These are phyloP conservation scores for Lepidochitona cinerea DNA, from an alignment of 2,888 invertebrate species.

Conservation along the genomic window DNA sequence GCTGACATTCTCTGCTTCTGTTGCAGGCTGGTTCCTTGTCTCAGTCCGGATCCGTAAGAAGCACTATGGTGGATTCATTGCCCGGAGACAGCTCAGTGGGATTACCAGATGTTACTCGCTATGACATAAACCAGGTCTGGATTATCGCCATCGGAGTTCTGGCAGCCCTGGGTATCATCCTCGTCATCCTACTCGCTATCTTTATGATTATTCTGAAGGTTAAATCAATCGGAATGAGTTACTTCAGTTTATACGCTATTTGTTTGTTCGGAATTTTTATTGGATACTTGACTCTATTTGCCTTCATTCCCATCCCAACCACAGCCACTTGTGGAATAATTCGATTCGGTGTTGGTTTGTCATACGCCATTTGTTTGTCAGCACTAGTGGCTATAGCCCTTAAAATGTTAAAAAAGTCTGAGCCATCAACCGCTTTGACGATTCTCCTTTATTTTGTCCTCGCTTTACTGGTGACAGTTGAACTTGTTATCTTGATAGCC, in stretches of 20 bases:
- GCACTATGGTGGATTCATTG: no score
- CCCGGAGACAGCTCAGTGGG: no score
- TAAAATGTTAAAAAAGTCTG: constrained; percentile 90
- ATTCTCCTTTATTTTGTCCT: constrained; percentile 88
- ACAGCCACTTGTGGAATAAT: constrained; percentile 63
- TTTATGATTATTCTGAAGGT: constrained; percentile 81
- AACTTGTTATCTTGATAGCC: constrained; percentile 53
- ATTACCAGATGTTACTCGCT: not conserved
- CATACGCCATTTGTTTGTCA: constrained; percentile 74
- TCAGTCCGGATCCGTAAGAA: no score
- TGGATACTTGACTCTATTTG: constrained; percentile 63
- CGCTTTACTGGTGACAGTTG: constrained; percentile 88
- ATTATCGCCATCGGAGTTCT: constrained; percentile 88
- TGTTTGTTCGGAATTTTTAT: constrained; percentile 39
- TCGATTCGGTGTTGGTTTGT: constrained; percentile 64
- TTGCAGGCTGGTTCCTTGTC: no score
- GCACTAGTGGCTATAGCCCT: constrained; percentile 81
- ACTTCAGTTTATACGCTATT: constrained; percentile 67
- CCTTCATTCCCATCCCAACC: constrained; percentile 61
- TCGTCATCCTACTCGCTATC: constrained; percentile 86
- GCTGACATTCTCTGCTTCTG: no score
- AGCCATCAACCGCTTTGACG: constrained; percentile 89
- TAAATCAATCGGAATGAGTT: constrained; percentile 73
- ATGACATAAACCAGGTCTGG: constrained; percentile 76
- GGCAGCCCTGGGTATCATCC: constrained; percentile 84